Conservation (phyloP, 2,797 vertebrate species). For the Dallia pectoralis region DNA sequence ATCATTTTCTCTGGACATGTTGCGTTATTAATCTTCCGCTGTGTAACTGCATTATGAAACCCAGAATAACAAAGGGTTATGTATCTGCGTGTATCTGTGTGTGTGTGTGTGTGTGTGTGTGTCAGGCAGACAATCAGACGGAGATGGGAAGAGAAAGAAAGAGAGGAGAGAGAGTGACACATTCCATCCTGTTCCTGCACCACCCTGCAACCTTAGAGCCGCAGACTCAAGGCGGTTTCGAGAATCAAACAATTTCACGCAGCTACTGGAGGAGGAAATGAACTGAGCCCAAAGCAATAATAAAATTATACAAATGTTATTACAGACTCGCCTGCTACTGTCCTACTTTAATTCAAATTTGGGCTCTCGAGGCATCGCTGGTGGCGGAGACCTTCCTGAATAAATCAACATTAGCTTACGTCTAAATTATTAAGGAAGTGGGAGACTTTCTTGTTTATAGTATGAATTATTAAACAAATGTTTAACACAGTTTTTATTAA, state of each 20-base stretch:
- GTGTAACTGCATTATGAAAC: constrained; percentile 71
- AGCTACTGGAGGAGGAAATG: constrained; percentile 98
- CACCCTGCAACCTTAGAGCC: constrained; percentile 85
- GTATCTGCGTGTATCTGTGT: constrained; percentile 49
- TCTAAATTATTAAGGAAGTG: constrained; percentile 99
- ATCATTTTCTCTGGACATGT: constrained; percentile 69
- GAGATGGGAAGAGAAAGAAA: constrained; percentile 21
- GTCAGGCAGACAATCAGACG: constrained; percentile 67
- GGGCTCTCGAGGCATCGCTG: constrained; percentile 86
- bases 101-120: constrained; percentile 13
- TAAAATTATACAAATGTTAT: constrained; percentile 99
- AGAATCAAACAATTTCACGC: constrained; percentile 99
- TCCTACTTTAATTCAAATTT: constrained; percentile 99
- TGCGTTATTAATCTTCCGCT: constrained; percentile 75
- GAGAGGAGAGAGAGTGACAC: constrained; percentile 66
- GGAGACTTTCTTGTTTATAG: constrained; percentile 98
- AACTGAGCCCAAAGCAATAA: constrained; percentile 99
- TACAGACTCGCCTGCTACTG: constrained; percentile 99
- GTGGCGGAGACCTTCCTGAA: constrained; percentile 95
- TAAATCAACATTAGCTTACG: constrained; percentile 99
- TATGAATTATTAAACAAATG: constrained; percentile 98
- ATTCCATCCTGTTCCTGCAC: constrained; percentile 86
- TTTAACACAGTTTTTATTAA: constrained; percentile 81
- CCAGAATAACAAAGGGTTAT: constrained; percentile 72
- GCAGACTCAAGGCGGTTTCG: constrained; percentile 94